Percentiles rank a stretch among this genome's conserved stretches.
phyloP scores from a whole-genome alignment of 64 coral and sea anemone species.

The Montipora foliosa region DNA sequence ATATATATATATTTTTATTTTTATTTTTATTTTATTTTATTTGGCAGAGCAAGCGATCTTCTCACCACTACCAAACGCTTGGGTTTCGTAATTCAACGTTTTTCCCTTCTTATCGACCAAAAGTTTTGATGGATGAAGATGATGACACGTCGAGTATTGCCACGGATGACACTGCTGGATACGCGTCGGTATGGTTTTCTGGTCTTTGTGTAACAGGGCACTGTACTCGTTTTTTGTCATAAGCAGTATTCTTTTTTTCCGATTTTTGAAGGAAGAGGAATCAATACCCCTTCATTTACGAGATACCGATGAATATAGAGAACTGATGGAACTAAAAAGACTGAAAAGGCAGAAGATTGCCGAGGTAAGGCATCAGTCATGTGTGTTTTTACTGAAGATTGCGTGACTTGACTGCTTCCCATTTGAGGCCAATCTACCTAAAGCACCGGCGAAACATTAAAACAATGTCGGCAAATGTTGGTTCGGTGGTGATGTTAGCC shows the following conservation, averaged over 20 bases:
- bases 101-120: constrained; percentile 96
- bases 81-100: constrained; percentile 97
- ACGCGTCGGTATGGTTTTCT: constrained; percentile 69
- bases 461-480: too few relatives aligned
- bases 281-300: constrained; percentile 73
- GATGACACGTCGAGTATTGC: constrained; percentile 77
- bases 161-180: constrained; percentile 68
- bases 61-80: constrained; percentile 78
- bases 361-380: neutral
- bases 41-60: constrained; percentile 51
- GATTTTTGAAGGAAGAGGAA: constrained; percentile 85
- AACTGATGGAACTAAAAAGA: constrained; percentile 81
- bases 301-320: constrained; percentile 86
- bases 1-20: too few relatives aligned
- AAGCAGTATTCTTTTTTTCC: neutral
- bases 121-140: constrained; percentile 93
- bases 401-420: too few relatives aligned
- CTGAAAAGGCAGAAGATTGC: constrained; percentile 76
- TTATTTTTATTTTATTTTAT: too few relatives aligned
- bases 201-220: too few relatives aligned
- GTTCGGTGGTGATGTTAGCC: too few relatives aligned
- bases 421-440: too few relatives aligned
- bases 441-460: too few relatives aligned
- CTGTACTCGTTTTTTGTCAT: neutral
- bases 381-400: too few relatives aligned